Evolutionary conservation across 2,888 invertebrate species (phyloP).

Genomic region (Cephalotes varians): DNA sequence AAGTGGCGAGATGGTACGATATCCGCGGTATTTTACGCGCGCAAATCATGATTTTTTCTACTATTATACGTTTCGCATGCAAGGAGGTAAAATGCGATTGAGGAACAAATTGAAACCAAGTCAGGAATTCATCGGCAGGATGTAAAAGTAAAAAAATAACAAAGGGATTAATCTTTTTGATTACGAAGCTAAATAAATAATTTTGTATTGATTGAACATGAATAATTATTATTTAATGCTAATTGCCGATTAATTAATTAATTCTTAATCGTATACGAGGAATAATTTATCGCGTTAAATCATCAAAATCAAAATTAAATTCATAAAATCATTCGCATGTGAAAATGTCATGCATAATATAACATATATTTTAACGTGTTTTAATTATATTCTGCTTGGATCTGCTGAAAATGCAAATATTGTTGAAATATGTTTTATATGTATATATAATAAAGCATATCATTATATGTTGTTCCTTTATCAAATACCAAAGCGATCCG

Average conservation of each 20-base stretch:
- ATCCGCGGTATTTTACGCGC: not conserved
- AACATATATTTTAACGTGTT: not conserved
- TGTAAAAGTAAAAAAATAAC: not conserved
- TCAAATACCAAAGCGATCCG: not conserved
- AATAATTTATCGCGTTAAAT: not conserved
- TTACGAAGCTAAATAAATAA: not conserved
- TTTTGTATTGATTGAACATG: not conserved
- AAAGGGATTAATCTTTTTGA: not conserved
- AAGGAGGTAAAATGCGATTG: not conserved
- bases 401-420: not conserved
- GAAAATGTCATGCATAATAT: not conserved
- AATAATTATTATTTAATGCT: not conserved
- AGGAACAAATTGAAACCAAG: not conserved
- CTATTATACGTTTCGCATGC: not conserved
- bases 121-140: not conserved
- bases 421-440: not conserved
- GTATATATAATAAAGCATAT: not conserved
- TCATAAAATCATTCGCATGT: not conserved
- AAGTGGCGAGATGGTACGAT: constrained; percentile 87
- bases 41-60: not conserved
- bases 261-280: not conserved
- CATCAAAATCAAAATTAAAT: not conserved
- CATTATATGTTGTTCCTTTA: not conserved
- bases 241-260: not conserved
- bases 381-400: not conserved